Evolutionary conservation across 1,140 invertebrate genomes (phyloP).

Genomic region (Drosophila eugracilis): DNA sequence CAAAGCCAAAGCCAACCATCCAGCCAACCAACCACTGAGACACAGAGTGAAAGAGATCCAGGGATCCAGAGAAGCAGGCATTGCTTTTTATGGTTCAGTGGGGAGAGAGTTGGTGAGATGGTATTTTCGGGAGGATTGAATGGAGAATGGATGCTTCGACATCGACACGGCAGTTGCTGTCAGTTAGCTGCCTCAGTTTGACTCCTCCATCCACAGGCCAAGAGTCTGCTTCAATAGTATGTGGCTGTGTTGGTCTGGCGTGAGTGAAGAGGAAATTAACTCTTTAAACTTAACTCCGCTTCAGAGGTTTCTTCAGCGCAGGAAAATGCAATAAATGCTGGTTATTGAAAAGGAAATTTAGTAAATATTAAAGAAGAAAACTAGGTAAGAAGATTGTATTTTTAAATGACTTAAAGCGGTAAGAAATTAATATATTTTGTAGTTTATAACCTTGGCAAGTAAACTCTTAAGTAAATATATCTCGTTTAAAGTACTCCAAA

Average conservation of each 20-base stretch:
- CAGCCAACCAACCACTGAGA: conserved; percentile 41
- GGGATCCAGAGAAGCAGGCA: conserved; percentile 26
- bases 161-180: conserved; percentile 58
- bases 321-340: background rate
- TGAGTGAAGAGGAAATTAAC: conserved; percentile 51
- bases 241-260: conserved; percentile 18
- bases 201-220: conserved; percentile 7
- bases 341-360: background rate
- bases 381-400: too few relatives aligned
- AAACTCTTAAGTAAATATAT: too few relatives aligned
- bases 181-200: conserved; percentile 40
- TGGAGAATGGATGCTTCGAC: conserved; percentile 50
- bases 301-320: background rate
- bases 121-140: conserved; percentile 36
- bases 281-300: conserved; percentile 57
- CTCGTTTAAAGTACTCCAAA: background rate
- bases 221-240: conserved; percentile 7
- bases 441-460: too few relatives aligned
- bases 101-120: conserved; percentile 19
- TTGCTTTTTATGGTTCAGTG: conserved; percentile 53
- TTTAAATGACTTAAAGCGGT: too few relatives aligned
- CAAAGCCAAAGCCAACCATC: too few relatives aligned
- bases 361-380: background rate
- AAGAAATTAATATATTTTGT: too few relatives aligned
- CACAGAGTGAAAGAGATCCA: conserved; percentile 5